Evolutionary conservation across 2,888 invertebrate genomes (phyloP).

Genomic region (Sinotaia quadrata): DNA sequence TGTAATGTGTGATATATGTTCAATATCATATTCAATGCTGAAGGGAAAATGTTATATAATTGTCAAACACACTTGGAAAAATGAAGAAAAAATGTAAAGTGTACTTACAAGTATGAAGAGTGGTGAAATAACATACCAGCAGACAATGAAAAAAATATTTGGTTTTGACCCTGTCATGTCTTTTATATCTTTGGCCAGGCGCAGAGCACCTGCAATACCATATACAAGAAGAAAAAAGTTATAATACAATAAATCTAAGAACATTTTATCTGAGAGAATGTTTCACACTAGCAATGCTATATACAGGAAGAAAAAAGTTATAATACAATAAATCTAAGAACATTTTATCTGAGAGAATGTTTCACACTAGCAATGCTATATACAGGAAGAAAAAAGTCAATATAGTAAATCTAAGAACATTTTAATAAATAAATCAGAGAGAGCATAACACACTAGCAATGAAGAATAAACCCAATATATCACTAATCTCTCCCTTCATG

Average conservation of each 20-base stretch:
- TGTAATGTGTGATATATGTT: too few relatives aligned
- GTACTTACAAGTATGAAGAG: conserved; percentile 80
- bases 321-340: neutral
- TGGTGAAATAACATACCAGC: conserved; percentile 88
- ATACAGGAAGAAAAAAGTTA: conserved; percentile 2
- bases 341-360: neutral
- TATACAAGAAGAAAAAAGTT: conserved; percentile 3
- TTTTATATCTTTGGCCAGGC: conserved; percentile 86
- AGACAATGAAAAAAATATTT: conserved; percentile 85
- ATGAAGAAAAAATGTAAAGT: neutral
- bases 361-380: neutral
- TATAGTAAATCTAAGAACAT: neutral
- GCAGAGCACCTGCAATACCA: conserved; percentile 80
- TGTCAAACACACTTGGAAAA: too few relatives aligned
- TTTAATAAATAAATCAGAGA: too few relatives aligned
- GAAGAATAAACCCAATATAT: too few relatives aligned
- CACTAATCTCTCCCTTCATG: too few relatives aligned
- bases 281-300: neutral
- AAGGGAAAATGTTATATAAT: too few relatives aligned
- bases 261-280: neutral
- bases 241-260: neutral
- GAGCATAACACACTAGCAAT: neutral
- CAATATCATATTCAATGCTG: too few relatives aligned
- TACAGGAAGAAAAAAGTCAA: conserved; percentile 2
- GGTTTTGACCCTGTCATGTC: conserved; percentile 91